phyloP scores from a whole-genome alignment of 2,888 invertebrate species.

The Lapara coniferarum region DNA sequence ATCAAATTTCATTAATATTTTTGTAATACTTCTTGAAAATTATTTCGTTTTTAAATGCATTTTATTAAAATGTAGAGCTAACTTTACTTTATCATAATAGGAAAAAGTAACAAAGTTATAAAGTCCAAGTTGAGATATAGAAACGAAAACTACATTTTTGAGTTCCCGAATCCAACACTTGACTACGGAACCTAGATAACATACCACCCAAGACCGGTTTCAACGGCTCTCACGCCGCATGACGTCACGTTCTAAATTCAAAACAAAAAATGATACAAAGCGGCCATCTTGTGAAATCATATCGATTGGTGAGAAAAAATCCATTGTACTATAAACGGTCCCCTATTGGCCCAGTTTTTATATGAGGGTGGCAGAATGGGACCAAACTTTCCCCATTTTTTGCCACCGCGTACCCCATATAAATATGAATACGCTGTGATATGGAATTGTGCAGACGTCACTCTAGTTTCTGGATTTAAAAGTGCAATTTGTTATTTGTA shows the following conservation, averaged over 20 bases:
- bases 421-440: constrained; percentile 63
- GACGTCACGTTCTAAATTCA: constrained; percentile 41
- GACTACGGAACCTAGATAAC: constrained; percentile 22
- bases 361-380: constrained; percentile 72
- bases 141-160: background rate
- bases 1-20: too few species aligned
- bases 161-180: background rate
- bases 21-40: background rate
- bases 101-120: background rate
- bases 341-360: constrained; percentile 81
- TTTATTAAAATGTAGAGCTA: background rate
- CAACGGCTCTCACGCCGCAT: constrained; percentile 17
- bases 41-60: background rate
- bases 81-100: background rate
- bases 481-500: constrained; percentile 6
- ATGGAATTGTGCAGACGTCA: constrained; percentile 52
- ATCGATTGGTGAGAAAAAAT: constrained; percentile 81
- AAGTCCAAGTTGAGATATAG: background rate
- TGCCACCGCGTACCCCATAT: constrained; percentile 57
- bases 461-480: constrained; percentile 36
- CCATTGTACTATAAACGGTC: constrained; percentile 68
- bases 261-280: constrained; percentile 48
- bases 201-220: constrained; percentile 24
- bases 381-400: constrained; percentile 73
- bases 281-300: constrained; percentile 77